Evolutionary conservation across 2,797 vertebrate genomes (phyloP), one percentile per base, ranked within the genome.

Genomic region (Poeciliopsis turneri): DNA sequence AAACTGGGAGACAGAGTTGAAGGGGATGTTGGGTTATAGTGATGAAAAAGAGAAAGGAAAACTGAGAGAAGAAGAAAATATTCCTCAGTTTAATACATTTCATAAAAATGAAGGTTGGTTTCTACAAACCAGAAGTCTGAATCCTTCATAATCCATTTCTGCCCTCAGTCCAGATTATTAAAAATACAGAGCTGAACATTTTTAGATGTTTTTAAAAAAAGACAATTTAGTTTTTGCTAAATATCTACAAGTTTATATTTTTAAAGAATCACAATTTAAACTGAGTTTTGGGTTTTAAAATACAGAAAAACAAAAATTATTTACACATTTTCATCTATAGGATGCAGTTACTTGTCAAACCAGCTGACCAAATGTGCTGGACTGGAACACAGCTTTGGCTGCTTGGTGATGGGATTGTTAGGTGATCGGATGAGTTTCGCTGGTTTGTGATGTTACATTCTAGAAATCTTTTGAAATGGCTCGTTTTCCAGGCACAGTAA

Each of bases 1-100:
- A 70, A 70, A 45, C 25, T 78, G 70, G 69, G 57, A 64, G 25
- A 61, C 71, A 51, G 49, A 76, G 11, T 61, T 36, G 23, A 33
- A 45, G 20, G 9, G 55, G 61, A 45, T 76, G 78, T 3, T 41
- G 61, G 53, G 78, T 18, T 45, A 36, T 36, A 41, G 59, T 18
- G 45, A 71, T 68, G 72, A 79, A 53, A 77, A 75, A 71, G 12
- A 53, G 25, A 36, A 51, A 39, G 33, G 18, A 25, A 3, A 16
- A 43, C n/a, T 28, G 16, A 16, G 16, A 47, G 33, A 16, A 72
- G 43, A 20, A 72, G 33, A 74, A 15, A 53, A 2, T 5, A 12
- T 46, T 61, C 2, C 57, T 61, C 13, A 33, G 30, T 61, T 61
- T 61, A 15, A 15, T 33, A 33, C 28, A 61, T 16, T 30, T 59